phyloP scores from a whole-genome alignment of 2,888 invertebrate species.

The Amitus sp. region DNA sequence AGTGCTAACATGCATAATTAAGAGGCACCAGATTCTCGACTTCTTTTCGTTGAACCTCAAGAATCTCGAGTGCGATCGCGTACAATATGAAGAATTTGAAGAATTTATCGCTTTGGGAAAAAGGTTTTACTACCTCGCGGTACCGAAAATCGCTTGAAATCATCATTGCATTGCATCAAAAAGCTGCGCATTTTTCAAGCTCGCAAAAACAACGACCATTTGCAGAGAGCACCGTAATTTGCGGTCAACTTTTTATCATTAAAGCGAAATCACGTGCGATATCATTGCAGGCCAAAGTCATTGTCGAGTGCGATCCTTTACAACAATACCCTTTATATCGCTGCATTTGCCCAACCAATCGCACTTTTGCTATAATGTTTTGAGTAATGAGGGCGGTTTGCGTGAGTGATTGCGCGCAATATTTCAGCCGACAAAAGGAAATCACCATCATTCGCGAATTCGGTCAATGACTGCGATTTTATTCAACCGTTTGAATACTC shows the following conservation, averaged over 20 bases:
- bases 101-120: slow-evolving; percentile 30
- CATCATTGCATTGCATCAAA: too few species aligned
- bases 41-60: slow-evolving; percentile 36
- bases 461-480: slow-evolving; percentile 2
- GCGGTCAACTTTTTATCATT: slow-evolving; percentile 1
- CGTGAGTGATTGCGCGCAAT: slow-evolving; percentile 8
- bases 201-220: neutral
- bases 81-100: slow-evolving; percentile 38
- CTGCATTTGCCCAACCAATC: slow-evolving; percentile 9
- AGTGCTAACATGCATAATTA: slow-evolving; percentile 39
- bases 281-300: slow-evolving; percentile 15
- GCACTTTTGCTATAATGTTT: slow-evolving; percentile 20
- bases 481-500: neutral
- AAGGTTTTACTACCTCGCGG: too few species aligned
- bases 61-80: slow-evolving; percentile 36
- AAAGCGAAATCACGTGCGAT: slow-evolving; percentile 10
- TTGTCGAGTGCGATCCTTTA: slow-evolving; percentile 18
- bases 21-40: slow-evolving; percentile 28
- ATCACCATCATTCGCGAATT: slow-evolving; percentile 7
- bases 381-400: slow-evolving; percentile 11
- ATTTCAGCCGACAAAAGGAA: neutral
- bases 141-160: too few species aligned
- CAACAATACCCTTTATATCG: slow-evolving; percentile 17
- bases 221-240: neutral
- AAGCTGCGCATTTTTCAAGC: neutral